Evolutionary conservation across 2,888 invertebrate genomes (phyloP).

Genomic region (Thera britannica): DNA sequence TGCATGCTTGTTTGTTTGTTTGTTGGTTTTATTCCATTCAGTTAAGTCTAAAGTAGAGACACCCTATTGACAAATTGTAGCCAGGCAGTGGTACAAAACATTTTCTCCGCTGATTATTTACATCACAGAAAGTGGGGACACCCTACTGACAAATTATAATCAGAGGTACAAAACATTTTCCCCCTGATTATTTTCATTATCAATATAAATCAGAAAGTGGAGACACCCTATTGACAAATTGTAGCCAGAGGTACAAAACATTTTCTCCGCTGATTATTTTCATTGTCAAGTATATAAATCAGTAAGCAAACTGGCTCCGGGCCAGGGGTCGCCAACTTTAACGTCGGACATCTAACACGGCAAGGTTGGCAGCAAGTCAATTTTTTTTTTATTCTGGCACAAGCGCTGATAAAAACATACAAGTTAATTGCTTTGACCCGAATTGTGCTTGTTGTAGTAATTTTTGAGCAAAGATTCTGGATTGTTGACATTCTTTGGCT

Average conservation of each 20-base stretch:
- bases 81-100: not conserved
- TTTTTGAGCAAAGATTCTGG: not conserved
- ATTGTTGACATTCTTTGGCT: not conserved
- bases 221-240: not conserved
- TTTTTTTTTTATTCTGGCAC: constrained; percentile 75
- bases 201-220: too few relatives aligned
- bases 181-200: too few relatives aligned
- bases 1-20: too few relatives aligned
- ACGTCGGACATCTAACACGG: constrained; percentile 75
- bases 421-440: constrained; percentile 75
- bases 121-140: constrained; percentile 46
- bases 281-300: constrained; percentile 56
- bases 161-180: too few relatives aligned
- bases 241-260: not conserved
- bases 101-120: constrained; percentile 11
- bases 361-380: constrained; percentile 69
- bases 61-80: not conserved
- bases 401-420: constrained; percentile 66
- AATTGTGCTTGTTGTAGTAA: constrained; percentile 49
- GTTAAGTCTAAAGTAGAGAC: too few relatives aligned
- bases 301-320: constrained; percentile 55
- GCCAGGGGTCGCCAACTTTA: constrained; percentile 68
- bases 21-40: too few relatives aligned
- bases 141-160: too few relatives aligned
- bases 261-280: constrained; percentile 13